Evolutionary conservation across 2,113 vertebrate species (phyloP), one percentile per base, ranked within the genome.

Genomic region (Struthio camelus): DNA sequence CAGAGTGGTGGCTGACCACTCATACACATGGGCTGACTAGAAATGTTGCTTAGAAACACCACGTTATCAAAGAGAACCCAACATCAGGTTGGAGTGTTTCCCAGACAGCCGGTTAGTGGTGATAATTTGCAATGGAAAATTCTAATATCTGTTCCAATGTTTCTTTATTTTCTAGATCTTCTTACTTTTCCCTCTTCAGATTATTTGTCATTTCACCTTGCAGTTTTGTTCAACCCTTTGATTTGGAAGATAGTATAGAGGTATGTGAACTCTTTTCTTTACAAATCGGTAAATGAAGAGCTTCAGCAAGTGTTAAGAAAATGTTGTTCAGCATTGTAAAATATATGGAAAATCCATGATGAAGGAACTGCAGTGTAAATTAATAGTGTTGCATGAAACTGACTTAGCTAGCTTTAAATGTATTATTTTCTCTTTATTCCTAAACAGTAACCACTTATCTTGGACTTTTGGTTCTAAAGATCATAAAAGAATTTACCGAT

Each of bases 41-140:
- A 71, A 56, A 92, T 84, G 96, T 97, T 96, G 93, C 96, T 97
- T 97, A 91, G 97, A 97, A 98, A 97, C 91, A 91, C 90, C 95
- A 94, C 44, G 36, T 96, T 96, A 96, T 97, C 96, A 97, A 96
- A 97, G 94, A 89, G 94, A 97, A 85, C 96, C 97, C 92, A 97
- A 96, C 79, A 89, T 96, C 94, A 92, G 92, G 85, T 97, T 98
- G 98, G 98, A 97, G 95, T 89, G 51, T 83, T 94, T 98, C 98
- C 98, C 97, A 97, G 97, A 95, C 96, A 85, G 97, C 93, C 88
- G 80, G 96, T 96, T 97, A 85, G 40, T 83, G 80, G 92, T 76
- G 96, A 98, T 97, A 97, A 97, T 97, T 97, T 97, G 95, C 84
- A 96, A 95, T 93, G 96, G 98, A 97, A 97, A 96, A 97, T 94